Evolutionary conservation across 2,888 invertebrate genomes (phyloP).

Genomic region (Cyclophora albipunctata): DNA sequence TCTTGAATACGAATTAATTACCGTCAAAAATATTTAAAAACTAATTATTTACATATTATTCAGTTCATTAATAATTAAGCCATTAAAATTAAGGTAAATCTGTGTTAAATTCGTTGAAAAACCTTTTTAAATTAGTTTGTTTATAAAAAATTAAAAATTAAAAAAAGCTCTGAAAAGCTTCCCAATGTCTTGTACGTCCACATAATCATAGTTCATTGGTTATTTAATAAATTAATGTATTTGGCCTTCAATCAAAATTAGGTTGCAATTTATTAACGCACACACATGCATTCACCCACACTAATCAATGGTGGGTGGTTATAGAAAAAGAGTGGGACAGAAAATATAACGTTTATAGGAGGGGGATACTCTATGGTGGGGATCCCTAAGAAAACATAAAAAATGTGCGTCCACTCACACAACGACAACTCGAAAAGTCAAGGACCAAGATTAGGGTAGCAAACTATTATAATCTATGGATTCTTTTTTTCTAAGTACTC

Average conservation of each 20-base stretch:
- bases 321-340: constrained; percentile 74
- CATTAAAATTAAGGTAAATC: too few species aligned
- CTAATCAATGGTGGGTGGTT: constrained; percentile 31
- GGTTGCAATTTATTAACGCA: constrained; percentile 69
- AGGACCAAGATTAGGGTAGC: constrained; percentile 55
- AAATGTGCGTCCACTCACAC: constrained; percentile 69
- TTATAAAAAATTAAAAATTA: neutral
- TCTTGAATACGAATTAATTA: neutral
- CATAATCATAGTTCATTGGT: neutral
- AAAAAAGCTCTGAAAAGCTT: neutral
- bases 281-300: constrained; percentile 49
- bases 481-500: constrained; percentile 36
- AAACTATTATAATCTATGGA: constrained; percentile 9
- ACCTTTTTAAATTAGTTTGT: neutral
- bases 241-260: constrained; percentile 72
- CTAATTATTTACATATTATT: neutral
- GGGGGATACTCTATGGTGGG: constrained; percentile 49
- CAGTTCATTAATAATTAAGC: too few species aligned
- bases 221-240: too few species aligned
- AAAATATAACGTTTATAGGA: constrained; percentile 54
- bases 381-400: constrained; percentile 61
- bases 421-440: constrained; percentile 34
- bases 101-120: too few species aligned
- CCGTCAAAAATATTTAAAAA: neutral
- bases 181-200: neutral